A percentile compares a stretch with the other conserved stretches of the same genome.
These are phyloP conservation scores for Lumbricus terrestris DNA, from an alignment of 2,888 invertebrate genomes.

Conservation along the genomic window DNA sequence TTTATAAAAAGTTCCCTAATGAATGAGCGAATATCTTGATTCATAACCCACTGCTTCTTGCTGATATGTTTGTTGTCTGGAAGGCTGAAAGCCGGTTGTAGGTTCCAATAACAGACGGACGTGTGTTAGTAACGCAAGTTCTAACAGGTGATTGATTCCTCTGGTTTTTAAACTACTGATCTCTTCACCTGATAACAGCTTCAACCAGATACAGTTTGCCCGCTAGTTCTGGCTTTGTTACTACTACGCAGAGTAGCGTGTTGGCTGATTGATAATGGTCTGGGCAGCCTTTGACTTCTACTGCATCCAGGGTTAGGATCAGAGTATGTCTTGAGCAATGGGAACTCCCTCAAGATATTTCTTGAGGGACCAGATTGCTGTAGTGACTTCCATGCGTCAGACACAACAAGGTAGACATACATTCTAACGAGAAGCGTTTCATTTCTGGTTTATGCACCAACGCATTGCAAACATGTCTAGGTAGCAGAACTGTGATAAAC, in stretches of 20 bases:
- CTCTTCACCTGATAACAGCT: not conserved
- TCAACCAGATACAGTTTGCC: not conserved
- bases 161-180: not conserved
- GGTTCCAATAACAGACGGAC: not conserved
- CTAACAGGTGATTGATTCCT: not conserved
- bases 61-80: slow-evolving; percentile 3
- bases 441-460: not conserved
- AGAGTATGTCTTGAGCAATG: not conserved
- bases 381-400: not conserved
- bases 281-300: slow-evolving; percentile 3
- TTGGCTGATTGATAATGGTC: not conserved
- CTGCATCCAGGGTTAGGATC: not conserved
- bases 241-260: too few relatives aligned
- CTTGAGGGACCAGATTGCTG: not conserved
- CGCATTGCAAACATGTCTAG: not conserved
- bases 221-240: not conserved
- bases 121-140: not conserved
- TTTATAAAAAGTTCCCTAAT: too few relatives aligned
- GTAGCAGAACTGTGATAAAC: not conserved
- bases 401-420: not conserved
- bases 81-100: not conserved
- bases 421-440: not conserved
- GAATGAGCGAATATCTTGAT: not conserved
- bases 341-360: not conserved
- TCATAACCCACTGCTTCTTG: not conserved